Percentiles rank a stretch among this genome's conserved stretches.
Evolutionary conservation across 2,888 invertebrate genomes (phyloP).

Genomic region (Vannuccia rotundouncinata): DNA sequence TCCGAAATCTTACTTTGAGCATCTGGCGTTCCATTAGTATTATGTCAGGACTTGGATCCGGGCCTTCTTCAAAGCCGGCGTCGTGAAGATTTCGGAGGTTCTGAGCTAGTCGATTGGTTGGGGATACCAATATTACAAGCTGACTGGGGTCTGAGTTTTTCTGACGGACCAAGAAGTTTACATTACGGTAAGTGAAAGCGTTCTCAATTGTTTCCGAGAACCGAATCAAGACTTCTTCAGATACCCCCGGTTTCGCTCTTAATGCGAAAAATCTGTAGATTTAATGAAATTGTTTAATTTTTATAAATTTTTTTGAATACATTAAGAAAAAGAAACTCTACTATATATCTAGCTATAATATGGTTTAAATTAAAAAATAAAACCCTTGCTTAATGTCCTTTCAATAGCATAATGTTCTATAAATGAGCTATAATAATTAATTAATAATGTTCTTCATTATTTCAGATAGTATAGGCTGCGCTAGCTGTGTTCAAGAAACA

Average conservation of each 20-base stretch:
- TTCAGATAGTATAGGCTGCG: no score
- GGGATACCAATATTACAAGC: neutral
- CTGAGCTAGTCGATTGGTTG: neutral
- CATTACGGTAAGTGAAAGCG: neutral
- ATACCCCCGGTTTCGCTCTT: neutral
- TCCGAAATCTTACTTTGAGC: neutral
- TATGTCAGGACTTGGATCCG: neutral
- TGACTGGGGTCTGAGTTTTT: neutral
- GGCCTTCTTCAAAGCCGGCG: neutral
- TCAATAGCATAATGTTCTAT: no score
- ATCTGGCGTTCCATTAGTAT: neutral
- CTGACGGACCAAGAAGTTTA: neutral
- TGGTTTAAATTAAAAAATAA: no score
- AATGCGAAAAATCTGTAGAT: neutral
- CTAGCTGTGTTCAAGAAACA: no score
- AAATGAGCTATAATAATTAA: no score
- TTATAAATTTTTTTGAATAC: no score
- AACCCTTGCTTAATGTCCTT: no score
- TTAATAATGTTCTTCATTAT: no score
- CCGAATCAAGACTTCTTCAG: neutral
- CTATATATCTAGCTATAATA: no score
- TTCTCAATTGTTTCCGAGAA: neutral
- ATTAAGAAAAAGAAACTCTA: no score
- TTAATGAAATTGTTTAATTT: no score
- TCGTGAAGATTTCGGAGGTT: neutral